phyloP scores from a whole-genome alignment of 2,113 vertebrate species.

The Pachycephala philippinensis region DNA sequence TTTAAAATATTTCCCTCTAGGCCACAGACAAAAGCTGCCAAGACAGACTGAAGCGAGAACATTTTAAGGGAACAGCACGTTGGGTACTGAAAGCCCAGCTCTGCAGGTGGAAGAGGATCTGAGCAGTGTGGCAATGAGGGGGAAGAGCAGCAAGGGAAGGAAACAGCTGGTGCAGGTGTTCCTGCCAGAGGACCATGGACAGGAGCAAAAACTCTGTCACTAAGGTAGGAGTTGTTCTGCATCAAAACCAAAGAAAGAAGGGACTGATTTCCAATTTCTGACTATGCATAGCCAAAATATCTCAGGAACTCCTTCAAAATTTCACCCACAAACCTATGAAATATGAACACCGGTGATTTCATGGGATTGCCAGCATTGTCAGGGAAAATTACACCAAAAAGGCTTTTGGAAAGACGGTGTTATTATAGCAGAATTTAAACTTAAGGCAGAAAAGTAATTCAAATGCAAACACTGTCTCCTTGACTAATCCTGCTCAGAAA shows the following conservation, averaged over 20 bases:
- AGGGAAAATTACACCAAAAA: neutral
- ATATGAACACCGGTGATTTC: neutral
- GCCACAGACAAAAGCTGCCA: neutral
- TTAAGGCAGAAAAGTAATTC: neutral
- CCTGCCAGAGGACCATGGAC: neutral
- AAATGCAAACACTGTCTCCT: neutral
- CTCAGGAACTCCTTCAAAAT: neutral
- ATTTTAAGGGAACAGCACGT: neutral
- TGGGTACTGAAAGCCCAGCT: neutral
- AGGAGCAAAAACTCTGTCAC: neutral
- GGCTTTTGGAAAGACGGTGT: neutral
- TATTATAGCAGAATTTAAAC: neutral
- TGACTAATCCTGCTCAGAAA: neutral
- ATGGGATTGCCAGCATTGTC: neutral
- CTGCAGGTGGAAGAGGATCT: neutral
- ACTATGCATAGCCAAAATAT: neutral
- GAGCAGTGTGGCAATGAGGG: fast-evolving
- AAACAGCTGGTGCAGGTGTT: neutral
- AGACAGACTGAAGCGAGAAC: neutral
- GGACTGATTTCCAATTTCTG: neutral
- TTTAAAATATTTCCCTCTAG: neutral
- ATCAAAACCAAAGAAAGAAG: neutral
- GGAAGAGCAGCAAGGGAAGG: neutral
- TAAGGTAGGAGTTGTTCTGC: neutral
- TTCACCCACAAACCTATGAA: neutral